Percentiles rank a stretch among this genome's conserved stretches.
phyloP scores from a whole-genome alignment of 2,113 vertebrate species.

The Saiga tatarica region DNA sequence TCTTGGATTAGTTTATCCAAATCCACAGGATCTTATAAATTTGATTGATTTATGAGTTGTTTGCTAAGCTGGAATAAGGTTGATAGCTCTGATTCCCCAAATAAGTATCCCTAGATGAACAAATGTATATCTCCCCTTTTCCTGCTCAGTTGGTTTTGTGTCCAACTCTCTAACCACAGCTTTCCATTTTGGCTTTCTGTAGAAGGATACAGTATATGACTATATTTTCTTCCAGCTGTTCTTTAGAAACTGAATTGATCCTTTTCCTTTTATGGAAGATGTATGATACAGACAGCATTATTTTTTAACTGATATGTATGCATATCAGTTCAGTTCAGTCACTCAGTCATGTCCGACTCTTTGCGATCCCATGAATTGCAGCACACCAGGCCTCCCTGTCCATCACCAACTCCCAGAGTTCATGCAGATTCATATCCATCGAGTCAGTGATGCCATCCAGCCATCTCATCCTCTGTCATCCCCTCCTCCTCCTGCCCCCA shows the following conservation, averaged over 20 bases:
- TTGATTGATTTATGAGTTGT: neutral
- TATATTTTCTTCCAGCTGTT: neutral
- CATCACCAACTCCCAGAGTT: too few relatives aligned
- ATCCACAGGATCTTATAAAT: neutral
- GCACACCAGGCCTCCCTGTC: too few relatives aligned
- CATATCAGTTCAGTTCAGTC: too few relatives aligned
- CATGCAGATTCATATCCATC: too few relatives aligned
- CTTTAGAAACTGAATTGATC: neutral
- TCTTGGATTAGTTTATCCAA: neutral
- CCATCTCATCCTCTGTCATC: too few relatives aligned
- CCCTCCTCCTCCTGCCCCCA: too few relatives aligned
- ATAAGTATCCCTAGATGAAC: neutral
- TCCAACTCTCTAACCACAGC: neutral
- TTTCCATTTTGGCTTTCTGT: neutral
- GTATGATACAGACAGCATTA: neutral
- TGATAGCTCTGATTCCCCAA: neutral
- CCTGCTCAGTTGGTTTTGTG: fast-evolving
- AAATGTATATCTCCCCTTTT: neutral
- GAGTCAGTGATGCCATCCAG: too few relatives aligned
- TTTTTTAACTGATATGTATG: neutral
- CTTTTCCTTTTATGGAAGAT: neutral
- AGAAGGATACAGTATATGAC: neutral
- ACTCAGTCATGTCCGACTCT: too few relatives aligned
- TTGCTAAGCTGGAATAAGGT: neutral
- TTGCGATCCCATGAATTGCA: too few relatives aligned